Percentiles rank a stretch among this genome's conserved stretches.
phyloP scores from a whole-genome alignment of 2,888 invertebrate genomes.

The Dicroscelio sp. region DNA sequence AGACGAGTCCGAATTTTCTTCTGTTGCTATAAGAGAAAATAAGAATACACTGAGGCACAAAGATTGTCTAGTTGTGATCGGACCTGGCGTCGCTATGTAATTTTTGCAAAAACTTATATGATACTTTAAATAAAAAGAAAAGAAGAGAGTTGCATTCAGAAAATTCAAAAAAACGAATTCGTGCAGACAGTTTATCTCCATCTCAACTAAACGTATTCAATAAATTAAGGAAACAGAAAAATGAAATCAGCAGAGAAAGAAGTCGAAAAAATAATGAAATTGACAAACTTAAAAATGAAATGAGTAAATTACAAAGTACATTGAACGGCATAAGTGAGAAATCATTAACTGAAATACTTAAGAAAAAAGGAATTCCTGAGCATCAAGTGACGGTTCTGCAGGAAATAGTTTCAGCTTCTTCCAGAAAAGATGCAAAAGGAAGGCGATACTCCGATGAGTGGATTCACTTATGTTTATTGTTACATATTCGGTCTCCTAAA shows the following conservation, averaged over 20 bases:
- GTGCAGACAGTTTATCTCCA: not conserved
- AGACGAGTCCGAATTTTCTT: not conserved
- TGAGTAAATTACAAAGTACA: not conserved
- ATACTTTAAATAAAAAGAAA: not conserved
- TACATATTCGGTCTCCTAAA: not conserved
- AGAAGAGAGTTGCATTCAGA: not conserved
- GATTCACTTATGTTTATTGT: not conserved
- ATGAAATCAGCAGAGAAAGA: not conserved
- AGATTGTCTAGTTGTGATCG: not conserved
- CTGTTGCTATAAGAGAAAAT: not conserved
- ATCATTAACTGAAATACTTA: not conserved
- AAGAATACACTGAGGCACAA: not conserved
- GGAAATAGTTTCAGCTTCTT: slow-evolving; percentile 3
- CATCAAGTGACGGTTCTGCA: not conserved
- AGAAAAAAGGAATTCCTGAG: not conserved
- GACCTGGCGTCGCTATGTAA: not conserved
- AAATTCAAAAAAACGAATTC: not conserved
- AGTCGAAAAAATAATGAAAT: not conserved
- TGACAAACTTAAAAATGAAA: not conserved
- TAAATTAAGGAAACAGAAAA: not conserved
- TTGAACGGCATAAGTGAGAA: not conserved
- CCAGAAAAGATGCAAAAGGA: not conserved
- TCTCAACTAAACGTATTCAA: not conserved
- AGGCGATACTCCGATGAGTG: not conserved
- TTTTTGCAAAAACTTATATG: not conserved